These are phyloP conservation scores for Etia nguti DNA, from an alignment of 2,113 vertebrate genomes.

Conservation along the genomic window DNA sequence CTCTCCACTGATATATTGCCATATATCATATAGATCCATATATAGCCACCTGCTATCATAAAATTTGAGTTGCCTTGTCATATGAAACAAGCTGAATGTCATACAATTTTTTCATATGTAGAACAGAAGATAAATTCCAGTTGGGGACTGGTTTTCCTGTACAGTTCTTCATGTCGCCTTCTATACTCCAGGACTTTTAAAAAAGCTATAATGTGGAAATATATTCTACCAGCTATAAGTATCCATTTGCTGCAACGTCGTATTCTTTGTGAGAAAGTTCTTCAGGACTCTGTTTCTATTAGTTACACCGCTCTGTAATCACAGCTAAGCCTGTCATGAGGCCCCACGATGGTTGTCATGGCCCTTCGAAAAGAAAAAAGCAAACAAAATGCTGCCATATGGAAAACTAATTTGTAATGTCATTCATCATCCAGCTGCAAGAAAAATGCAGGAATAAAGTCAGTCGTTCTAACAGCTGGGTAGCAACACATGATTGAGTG, in stretches of 20 bases:
- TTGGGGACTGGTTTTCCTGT: not conserved
- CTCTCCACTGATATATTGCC: not conserved
- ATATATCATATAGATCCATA: not conserved
- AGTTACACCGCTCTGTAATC: slow-evolving; percentile 38
- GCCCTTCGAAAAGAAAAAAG: not conserved
- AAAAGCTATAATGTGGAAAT: not conserved
- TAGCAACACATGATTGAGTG: slow-evolving; percentile 31
- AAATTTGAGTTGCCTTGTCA: not conserved
- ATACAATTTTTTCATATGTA: not conserved
- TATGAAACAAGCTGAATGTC: not conserved
- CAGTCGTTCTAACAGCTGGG: slow-evolving; percentile 34
- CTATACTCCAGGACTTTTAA: not conserved
- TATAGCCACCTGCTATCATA: not conserved
- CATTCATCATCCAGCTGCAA: slow-evolving; percentile 36
- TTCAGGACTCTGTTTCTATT: not conserved
- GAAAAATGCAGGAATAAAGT: slow-evolving; percentile 20
- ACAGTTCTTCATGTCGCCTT: not conserved
- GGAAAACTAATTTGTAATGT: slow-evolving; percentile 44
- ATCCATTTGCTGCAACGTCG: not conserved
- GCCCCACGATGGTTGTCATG: slow-evolving; percentile 25
- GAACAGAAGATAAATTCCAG: not conserved
- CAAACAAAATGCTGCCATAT: slow-evolving; percentile 44
- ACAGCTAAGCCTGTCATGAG: slow-evolving; percentile 3
- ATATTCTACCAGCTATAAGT: not conserved
- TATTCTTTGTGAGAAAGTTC: slow-evolving; percentile 18